Evolutionary conservation across 2,797 vertebrate genomes (phyloP).

Genomic region (Gymnoscopelus microlampas): DNA sequence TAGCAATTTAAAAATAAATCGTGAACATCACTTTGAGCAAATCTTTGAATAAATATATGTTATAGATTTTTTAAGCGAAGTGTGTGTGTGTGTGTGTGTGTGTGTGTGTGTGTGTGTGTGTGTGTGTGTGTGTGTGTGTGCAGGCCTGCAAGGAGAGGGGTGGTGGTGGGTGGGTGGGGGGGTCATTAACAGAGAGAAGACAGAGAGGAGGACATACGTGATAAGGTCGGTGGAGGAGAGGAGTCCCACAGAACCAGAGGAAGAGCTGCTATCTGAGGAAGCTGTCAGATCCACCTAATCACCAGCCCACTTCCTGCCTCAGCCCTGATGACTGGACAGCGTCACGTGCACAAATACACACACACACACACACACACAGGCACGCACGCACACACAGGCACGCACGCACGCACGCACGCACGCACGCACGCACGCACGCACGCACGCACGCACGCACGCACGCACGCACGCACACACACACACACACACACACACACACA

Average conservation of each 20-base stretch:
- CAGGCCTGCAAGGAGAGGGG: slow-evolving; percentile 12
- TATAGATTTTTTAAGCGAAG: too few species aligned
- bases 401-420: slow-evolving; percentile 14
- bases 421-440: not conserved
- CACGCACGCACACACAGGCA: not conserved
- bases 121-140: not conserved
- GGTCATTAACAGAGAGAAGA: slow-evolving; percentile 33
- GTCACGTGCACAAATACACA: slow-evolving; percentile 21
- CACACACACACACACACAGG: slow-evolving; percentile 26
- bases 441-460: slow-evolving; percentile 31
- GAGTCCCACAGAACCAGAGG: slow-evolving; percentile 67
- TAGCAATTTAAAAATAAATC: too few species aligned
- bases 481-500: slow-evolving; percentile 33
- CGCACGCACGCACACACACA: not conserved
- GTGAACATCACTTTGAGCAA: too few species aligned
- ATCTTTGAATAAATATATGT: too few species aligned
- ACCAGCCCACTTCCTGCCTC: slow-evolving; percentile 63
- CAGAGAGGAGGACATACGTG: slow-evolving; percentile 49
- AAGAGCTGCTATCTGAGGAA: slow-evolving; percentile 76
- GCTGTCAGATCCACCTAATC: slow-evolving; percentile 72
- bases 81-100: too few species aligned
- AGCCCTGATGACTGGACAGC: slow-evolving; percentile 37
- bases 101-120: too few species aligned
- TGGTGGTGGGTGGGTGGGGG: slow-evolving; percentile 11
- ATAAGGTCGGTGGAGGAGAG: too few species aligned